Evolutionary conservation across 2,797 vertebrate species (phyloP), one percentile per base, ranked within the genome.

Genomic region (Pogonophryne albipinna): DNA sequence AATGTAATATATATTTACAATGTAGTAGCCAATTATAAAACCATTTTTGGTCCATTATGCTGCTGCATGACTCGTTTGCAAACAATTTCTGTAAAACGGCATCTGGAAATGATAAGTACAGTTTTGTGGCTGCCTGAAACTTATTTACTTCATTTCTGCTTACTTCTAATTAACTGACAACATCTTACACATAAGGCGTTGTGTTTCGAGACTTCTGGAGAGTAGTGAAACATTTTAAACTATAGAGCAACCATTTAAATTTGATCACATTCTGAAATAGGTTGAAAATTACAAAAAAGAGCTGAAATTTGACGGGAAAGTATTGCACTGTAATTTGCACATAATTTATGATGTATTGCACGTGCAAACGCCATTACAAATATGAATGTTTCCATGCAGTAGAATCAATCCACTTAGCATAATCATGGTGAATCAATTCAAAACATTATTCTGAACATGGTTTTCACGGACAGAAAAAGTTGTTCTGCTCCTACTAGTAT

Each of bases 1-100:
- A 58, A n/a, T 44, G 55, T n/a, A 60, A 65, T 27, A 49, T 34
- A 15, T 51, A 60, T 20, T 55, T 58, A 34, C 47, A 46, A 52
- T 3, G 14, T n/a, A 11, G 34, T 14, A 11, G 19, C 34, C 53
- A 71, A 27, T 57, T 66, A 59, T 6, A 66, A 61, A 19, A 27
- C 49, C 34, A 57, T 55, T 27, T 57, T 59, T 27, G 62, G 42
- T 61, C 27, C 10, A 19, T 3, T 42, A 4, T 52, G 65, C 56
- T 20, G 34, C 46, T 52, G 63, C 5, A 45, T 10, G 15, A 19
- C 9, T 55, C 20, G 23, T 63, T 53, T 76, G 50, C 17, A 76
- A 67, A 47, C 15, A n/a, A 17, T 31, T 42, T n/a, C 10, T 49
- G 20, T 41, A 47, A 66, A 68, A 45, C 16, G 2, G 2, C 20